A percentile compares a stretch with the other conserved stretches of the same genome.
Conservation (phyloP, 1,140 invertebrate species). For the Cepaea nemoralis region DNA sequence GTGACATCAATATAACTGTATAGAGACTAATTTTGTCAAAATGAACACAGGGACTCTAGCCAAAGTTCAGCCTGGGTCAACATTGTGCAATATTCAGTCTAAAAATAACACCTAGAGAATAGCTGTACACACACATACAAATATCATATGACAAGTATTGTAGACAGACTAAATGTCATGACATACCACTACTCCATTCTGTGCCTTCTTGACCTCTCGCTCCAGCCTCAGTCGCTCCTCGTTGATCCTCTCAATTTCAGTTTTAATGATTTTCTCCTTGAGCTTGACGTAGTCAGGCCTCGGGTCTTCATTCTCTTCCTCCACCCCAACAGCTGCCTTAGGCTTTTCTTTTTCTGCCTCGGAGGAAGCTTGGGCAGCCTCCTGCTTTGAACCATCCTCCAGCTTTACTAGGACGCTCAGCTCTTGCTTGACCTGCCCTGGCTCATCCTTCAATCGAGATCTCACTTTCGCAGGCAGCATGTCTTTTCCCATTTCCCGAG, state of each 20-base stretch:
- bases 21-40: no score
- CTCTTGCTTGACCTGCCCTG: constrained; percentile 19
- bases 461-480: constrained; percentile 3
- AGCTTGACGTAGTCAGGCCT: constrained; percentile 46
- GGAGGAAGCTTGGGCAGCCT: neutral
- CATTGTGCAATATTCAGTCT: no score
- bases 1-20: no score
- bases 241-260: constrained; percentile 41
- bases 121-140: no score
- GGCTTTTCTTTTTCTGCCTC: neutral
- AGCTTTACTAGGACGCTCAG: no score
- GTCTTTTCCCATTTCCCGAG: constrained; percentile 26
- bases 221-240: constrained; percentile 35
- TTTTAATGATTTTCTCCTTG: constrained; percentile 48
- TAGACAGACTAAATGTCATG: no score
- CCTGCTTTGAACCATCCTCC: neutral
- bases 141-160: no score
- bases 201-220: constrained; percentile 13
- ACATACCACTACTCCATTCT: constrained; percentile 38
- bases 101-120: no score
- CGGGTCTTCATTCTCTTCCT: constrained; percentile 20
- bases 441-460: constrained; percentile 21
- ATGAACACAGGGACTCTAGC: no score
- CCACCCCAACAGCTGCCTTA: neutral
- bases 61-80: no score